These are phyloP conservation scores for Siniperca undulata DNA, from an alignment of 2,797 vertebrate species.

Conservation along the genomic window DNA sequence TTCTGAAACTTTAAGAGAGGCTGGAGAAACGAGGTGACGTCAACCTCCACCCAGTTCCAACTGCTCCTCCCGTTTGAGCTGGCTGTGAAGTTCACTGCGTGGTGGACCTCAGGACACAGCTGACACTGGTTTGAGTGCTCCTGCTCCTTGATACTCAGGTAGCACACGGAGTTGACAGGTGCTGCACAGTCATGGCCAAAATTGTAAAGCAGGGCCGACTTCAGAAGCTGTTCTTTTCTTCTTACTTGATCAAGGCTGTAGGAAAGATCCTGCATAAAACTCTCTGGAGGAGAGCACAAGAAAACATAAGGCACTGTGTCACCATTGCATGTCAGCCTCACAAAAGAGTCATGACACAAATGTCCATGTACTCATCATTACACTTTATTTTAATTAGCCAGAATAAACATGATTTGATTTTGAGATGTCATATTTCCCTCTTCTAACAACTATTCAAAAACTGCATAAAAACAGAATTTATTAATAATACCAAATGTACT, in stretches of 20 bases:
- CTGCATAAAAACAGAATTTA: background rate
- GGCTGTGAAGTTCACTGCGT: slow-evolving; percentile 83
- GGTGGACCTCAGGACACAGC: slow-evolving; percentile 75
- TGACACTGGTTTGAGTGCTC: slow-evolving; percentile 67
- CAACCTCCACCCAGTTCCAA: slow-evolving; percentile 90
- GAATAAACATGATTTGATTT: background rate
- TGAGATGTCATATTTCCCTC: background rate
- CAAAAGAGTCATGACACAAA: background rate
- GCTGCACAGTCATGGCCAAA: slow-evolving; percentile 79
- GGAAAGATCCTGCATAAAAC: slow-evolving; percentile 87
- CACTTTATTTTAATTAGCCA: background rate
- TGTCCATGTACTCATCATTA: background rate
- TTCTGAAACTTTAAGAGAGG: slow-evolving; percentile 86
- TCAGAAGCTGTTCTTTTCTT: slow-evolving; percentile 89
- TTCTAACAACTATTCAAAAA: background rate
- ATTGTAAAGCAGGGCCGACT: slow-evolving; percentile 92
- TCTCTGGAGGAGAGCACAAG: slow-evolving; percentile 76
- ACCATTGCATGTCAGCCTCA: background rate
- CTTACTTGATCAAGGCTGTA: slow-evolving; percentile 92
- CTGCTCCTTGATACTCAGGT: slow-evolving; percentile 83
- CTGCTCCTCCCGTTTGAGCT: slow-evolving; percentile 72
- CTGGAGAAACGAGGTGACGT: slow-evolving; percentile 90
- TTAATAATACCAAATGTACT: background rate
- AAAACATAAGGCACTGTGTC: slow-evolving; percentile 9
- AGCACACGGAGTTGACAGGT: slow-evolving; percentile 80